phyloP scores from a whole-genome alignment of 2,888 invertebrate genomes.

The Rutpela maculata region DNA sequence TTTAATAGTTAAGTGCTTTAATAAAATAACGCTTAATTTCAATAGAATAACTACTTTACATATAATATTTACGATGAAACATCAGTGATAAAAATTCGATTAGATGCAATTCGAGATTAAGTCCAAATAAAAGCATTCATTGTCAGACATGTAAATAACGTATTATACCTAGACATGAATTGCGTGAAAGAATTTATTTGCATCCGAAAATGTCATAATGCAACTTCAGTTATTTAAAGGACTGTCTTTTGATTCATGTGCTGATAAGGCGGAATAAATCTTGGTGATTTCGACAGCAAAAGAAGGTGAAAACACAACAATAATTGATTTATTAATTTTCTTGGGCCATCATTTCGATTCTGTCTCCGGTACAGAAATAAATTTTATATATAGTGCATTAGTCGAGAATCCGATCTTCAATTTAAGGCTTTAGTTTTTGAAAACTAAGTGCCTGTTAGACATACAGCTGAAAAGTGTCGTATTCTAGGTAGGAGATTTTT shows the following conservation, averaged over 20 bases:
- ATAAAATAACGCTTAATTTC: slow-evolving; percentile 58
- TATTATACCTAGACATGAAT: slow-evolving; percentile 42
- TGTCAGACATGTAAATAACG: slow-evolving; percentile 50
- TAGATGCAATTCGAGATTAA: slow-evolving; percentile 55
- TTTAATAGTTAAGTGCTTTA: slow-evolving; percentile 54
- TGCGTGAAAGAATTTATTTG: slow-evolving; percentile 49
- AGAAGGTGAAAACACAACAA: neutral
- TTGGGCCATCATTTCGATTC: neutral
- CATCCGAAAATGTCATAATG: slow-evolving; percentile 49
- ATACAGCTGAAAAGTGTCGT: too few species aligned
- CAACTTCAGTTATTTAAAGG: slow-evolving; percentile 28
- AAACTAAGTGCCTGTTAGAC: too few species aligned
- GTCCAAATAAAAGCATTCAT: slow-evolving; percentile 52
- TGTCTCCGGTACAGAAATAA: too few species aligned
- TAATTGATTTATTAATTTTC: neutral
- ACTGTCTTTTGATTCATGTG: slow-evolving; percentile 9
- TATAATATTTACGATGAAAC: slow-evolving; percentile 55
- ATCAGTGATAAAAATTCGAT: slow-evolving; percentile 56
- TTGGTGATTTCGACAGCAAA: slow-evolving; percentile 1
- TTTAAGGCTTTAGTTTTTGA: too few species aligned
- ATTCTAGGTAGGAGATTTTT: too few species aligned
- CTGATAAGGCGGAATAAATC: slow-evolving; percentile 10
- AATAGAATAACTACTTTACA: slow-evolving; percentile 58
- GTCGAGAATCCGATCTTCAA: too few species aligned
- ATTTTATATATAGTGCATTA: too few species aligned